These are phyloP conservation scores for Hippolais icterina DNA, from an alignment of 2,113 vertebrate genomes.

Conservation along the genomic window DNA sequence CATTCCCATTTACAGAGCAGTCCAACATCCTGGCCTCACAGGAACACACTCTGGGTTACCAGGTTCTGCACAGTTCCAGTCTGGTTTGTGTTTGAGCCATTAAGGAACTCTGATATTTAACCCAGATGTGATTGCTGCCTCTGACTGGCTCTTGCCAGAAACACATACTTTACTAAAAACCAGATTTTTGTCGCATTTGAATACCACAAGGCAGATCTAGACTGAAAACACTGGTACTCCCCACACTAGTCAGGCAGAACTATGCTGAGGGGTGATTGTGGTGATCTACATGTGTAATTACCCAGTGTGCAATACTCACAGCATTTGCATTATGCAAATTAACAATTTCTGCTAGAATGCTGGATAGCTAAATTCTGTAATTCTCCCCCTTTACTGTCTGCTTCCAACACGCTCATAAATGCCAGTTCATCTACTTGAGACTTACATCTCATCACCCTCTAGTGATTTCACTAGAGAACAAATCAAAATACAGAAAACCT, in stretches of 20 bases:
- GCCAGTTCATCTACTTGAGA: not conserved
- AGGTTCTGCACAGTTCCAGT: constrained; percentile 9
- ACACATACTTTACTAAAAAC: constrained; percentile 6
- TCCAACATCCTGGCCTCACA: not conserved
- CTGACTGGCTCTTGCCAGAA: constrained; percentile 20
- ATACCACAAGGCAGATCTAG: not conserved
- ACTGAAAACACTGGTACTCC: not conserved
- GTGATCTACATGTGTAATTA: not conserved
- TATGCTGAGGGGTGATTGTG: not conserved
- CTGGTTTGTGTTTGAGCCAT: not conserved
- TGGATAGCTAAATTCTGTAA: not conserved
- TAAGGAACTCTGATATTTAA: constrained; percentile 14
- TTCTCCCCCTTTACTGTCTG: not conserved
- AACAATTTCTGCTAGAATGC: not conserved
- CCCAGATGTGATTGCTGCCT: constrained; percentile 30
- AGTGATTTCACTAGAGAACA: not conserved
- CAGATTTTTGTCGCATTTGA: not conserved
- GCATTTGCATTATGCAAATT: not conserved
- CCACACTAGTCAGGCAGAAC: not conserved
- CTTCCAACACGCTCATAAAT: not conserved
- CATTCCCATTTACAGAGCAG: not conserved
- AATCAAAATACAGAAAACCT: not conserved
- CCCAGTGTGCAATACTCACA: not conserved
- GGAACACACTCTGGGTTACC: not conserved
- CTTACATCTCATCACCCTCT: not conserved